Conservation (phyloP, 1,140 invertebrate genomes). For the Drosophila nasuta region DNA sequence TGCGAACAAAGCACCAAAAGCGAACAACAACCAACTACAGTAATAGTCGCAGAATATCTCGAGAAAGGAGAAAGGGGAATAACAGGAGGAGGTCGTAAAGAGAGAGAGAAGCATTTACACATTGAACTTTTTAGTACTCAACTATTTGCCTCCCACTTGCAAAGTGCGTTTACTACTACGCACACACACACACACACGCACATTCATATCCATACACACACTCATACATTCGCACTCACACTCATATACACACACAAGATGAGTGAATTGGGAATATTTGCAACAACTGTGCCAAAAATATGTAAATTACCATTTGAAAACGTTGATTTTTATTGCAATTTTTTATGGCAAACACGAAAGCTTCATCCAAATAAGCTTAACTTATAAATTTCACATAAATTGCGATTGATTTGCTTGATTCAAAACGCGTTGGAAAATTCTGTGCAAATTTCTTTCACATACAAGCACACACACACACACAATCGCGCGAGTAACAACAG, state of each 20-base stretch:
- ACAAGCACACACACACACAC: conserved; percentile 48
- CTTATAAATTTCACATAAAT: conserved; percentile 51
- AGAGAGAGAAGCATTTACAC: conserved; percentile 60
- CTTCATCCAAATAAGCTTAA: conserved; percentile 58
- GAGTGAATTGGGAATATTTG: conserved; percentile 29
- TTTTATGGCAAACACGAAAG: conserved; percentile 35
- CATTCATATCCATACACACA: conserved; percentile 19
- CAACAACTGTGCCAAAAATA: conserved; percentile 77
- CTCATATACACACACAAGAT: conserved; percentile 4
- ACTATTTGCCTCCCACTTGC: conserved; percentile 62
- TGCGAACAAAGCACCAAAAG: conserved; percentile 64
- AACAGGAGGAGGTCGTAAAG: conserved; percentile 19
- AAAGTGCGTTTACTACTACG: conserved; percentile 80
- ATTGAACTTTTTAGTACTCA: conserved; percentile 77
- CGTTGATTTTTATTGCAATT: conserved; percentile 47
- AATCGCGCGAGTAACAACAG: conserved; percentile 26
- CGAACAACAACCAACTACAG: conserved; percentile 43
- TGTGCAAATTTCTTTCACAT: conserved; percentile 78
- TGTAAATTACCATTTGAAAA: conserved; percentile 75
- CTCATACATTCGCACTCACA: conserved; percentile 4
- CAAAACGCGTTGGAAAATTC: conserved; percentile 68
- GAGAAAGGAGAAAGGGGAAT: neutral
- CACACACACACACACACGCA: conserved; percentile 61
- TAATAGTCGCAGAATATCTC: conserved; percentile 18
- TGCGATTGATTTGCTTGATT: conserved; percentile 66